These are phyloP conservation scores for Pachypsylla venusta DNA, from an alignment of 1,140 invertebrate species.

Conservation along the genomic window DNA sequence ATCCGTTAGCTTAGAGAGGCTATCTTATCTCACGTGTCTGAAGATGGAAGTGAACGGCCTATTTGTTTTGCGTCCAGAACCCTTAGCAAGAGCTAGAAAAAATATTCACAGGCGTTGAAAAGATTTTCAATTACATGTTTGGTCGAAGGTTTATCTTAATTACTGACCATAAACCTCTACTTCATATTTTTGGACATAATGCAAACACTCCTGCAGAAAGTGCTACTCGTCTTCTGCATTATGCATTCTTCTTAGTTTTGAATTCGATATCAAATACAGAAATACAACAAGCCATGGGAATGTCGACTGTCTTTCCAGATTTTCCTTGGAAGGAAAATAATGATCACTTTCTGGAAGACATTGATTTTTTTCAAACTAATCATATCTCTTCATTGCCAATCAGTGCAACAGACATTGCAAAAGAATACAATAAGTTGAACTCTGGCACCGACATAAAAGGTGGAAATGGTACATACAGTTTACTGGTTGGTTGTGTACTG, in stretches of 20 bases:
- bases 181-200: constrained; percentile 11
- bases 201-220: constrained; percentile 1
- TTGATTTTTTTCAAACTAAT: neutral
- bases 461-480: neutral
- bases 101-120: constrained; percentile 31
- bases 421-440: neutral
- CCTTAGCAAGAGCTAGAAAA: constrained; percentile 23
- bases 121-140: constrained; percentile 28
- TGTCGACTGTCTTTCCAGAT: constrained; percentile 14
- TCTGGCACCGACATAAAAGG: neutral
- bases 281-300: constrained; percentile 10
- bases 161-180: constrained; percentile 15
- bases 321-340: neutral
- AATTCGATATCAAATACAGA: constrained; percentile 16
- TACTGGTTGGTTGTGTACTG: neutral
- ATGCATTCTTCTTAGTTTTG: constrained; percentile 14
- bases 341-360: neutral
- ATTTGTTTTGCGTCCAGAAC: constrained; percentile 33
- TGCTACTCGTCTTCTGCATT: constrained; percentile 7
- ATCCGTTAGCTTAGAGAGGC: neutral
- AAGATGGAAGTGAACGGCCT: constrained; percentile 29
- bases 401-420: neutral
- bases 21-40: neutral
- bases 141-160: constrained; percentile 15
- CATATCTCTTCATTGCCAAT: neutral